Percentiles rank a stretch among this genome's conserved stretches.
Conservation (phyloP, 2,888 invertebrate species). For the Euclidia mi region DNA sequence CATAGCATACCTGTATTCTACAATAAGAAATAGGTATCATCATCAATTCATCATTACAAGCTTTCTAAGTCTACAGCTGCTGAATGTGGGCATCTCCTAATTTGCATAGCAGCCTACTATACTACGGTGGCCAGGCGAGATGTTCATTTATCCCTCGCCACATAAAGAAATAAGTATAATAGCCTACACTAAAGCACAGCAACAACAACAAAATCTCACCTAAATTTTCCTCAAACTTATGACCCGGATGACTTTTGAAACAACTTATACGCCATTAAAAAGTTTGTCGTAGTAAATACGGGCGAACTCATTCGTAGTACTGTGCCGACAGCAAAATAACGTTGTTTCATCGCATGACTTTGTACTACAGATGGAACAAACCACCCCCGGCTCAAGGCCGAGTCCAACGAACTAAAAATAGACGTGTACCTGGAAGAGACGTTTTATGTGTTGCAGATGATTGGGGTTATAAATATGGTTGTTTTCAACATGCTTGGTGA, state of each 20-base stretch:
- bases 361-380: slow-evolving; percentile 23
- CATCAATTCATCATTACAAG: too few species aligned
- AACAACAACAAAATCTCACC: background rate
- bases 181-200: too few species aligned
- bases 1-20: too few species aligned
- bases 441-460: background rate
- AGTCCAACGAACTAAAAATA: slow-evolving; percentile 24
- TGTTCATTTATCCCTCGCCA: too few species aligned
- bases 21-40: too few species aligned
- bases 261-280: slow-evolving; percentile 57
- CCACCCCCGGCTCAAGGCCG: slow-evolving; percentile 28
- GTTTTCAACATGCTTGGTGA: background rate
- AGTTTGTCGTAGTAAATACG: slow-evolving; percentile 59
- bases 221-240: slow-evolving; percentile 26
- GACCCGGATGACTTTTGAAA: slow-evolving; percentile 36
- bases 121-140: too few species aligned
- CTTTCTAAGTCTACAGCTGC: too few species aligned
- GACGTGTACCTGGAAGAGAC: slow-evolving; percentile 13
- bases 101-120: too few species aligned
- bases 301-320: too few species aligned
- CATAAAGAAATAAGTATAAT: too few species aligned
- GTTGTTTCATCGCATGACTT: slow-evolving; percentile 26
- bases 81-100: too few species aligned
- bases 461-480: too few species aligned
- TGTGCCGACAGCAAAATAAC: slow-evolving; percentile 38